Evolutionary conservation across 2,797 vertebrate genomes (phyloP).

Genomic region (Dendrocincla tyrannina): DNA sequence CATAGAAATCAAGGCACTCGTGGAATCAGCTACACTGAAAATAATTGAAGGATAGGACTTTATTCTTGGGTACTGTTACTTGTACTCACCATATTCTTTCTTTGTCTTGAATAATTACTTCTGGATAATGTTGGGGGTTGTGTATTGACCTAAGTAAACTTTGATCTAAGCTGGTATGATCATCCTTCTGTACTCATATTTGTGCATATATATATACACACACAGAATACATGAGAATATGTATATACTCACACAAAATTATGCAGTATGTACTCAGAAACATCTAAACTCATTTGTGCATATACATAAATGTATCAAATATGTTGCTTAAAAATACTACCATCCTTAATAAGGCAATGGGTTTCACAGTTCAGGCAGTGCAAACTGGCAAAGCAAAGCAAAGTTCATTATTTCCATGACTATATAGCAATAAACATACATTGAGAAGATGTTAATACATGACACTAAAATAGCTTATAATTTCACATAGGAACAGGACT

Average conservation of each 20-base stretch:
- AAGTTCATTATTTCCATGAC: neutral
- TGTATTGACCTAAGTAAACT: neutral
- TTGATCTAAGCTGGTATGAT: neutral
- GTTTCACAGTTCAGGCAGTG: neutral
- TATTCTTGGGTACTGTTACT: neutral
- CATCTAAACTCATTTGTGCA: neutral
- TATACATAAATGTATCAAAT: neutral
- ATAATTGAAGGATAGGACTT: neutral
- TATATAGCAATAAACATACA: neutral
- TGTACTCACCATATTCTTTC: neutral
- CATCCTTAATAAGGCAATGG: neutral
- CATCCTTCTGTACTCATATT: neutral
- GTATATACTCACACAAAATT: neutral
- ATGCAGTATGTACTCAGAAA: neutral
- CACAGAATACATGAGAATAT: neutral
- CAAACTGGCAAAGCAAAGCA: constrained; percentile 1
- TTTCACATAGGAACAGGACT: constrained; percentile 11
- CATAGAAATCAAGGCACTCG: neutral
- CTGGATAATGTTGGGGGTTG: neutral
- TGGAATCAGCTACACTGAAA: neutral
- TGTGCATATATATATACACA: rapidly evolving
- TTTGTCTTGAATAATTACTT: neutral
- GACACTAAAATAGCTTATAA: neutral
- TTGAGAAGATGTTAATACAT: neutral
- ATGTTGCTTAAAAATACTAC: neutral